Percentiles rank a stretch among this genome's conserved stretches.
phyloP scores from a whole-genome alignment of 2,113 vertebrate species.

The Pteronura brasiliensis region DNA sequence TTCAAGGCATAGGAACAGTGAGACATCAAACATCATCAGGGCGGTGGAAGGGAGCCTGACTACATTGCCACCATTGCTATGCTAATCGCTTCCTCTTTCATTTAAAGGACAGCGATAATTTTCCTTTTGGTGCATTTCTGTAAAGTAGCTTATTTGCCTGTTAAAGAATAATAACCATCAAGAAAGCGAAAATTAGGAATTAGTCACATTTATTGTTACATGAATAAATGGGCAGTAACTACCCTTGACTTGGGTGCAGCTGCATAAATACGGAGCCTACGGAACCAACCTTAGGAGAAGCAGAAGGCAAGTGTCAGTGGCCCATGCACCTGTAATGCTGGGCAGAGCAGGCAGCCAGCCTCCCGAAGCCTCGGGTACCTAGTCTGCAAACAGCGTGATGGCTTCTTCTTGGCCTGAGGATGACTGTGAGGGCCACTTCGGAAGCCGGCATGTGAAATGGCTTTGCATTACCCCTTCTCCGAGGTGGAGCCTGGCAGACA shows the following conservation, averaged over 20 bases:
- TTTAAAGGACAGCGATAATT: constrained; percentile 8
- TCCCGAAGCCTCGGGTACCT: background rate
- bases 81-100: constrained; percentile 40
- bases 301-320: background rate
- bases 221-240: background rate
- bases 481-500: background rate
- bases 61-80: background rate
- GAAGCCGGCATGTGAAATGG: background rate
- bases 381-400: background rate
- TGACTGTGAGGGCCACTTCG: background rate
- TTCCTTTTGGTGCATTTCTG: constrained; percentile 12
- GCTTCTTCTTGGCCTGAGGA: background rate
- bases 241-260: background rate
- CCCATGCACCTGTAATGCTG: background rate
- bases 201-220: constrained; percentile 52
- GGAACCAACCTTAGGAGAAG: background rate
- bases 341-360: background rate
- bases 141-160: constrained; percentile 6
- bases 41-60: background rate
- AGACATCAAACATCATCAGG: background rate
- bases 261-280: background rate
- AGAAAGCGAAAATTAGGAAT: constrained; percentile 18
- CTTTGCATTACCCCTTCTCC: background rate
- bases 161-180: constrained; percentile 27
- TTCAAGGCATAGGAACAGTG: background rate